Evolutionary conservation across 2,113 vertebrate species (phyloP), one percentile per base, ranked within the genome.

Genomic region (Chaetura pelagica): DNA sequence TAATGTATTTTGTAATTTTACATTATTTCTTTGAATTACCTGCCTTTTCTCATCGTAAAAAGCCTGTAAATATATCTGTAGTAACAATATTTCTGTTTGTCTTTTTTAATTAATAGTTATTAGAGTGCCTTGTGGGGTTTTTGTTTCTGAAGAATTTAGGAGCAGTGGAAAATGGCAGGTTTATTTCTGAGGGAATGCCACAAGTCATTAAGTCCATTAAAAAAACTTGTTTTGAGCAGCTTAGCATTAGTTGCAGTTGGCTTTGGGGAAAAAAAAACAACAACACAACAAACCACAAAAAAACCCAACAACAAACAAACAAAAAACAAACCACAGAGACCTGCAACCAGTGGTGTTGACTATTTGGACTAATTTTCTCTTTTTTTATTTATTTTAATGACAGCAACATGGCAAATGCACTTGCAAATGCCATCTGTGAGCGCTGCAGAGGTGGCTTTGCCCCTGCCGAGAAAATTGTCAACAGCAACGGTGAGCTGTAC

Each of bases 331-430:
- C 24, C 27, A 55, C 23, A 48, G 12, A 59, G 30, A 73, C 46
- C 15, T 35, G 16, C 19, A 27, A 44, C 9, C 16, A n/a, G 8
- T 24, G 20, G 6, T 63, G 12, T 55, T 74, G 10, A 35, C 27
- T 80, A 4, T 81, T 67, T 55, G 17, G 20, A 18, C 30, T 94
- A 16, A 92, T 93, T 75, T 89, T 51, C 24, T 35, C 69, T 51
- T 29, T 18, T 7, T 42, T 57, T 30, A 57, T 74, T 87, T 67
- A 71, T 67, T 61, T 95, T 44, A 46, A 10, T 79, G 68, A n/a
- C 97, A 99, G 99, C 98, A 99, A 99, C 97, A 99, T 99, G 99
- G 99, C 99, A 10, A 99, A 99, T 3, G 99, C 99, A 0, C 98
- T 99, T 82, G 99, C 99, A 84, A 99, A 99, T 4, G 99, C 99